Evolutionary conservation across 2,797 vertebrate species (phyloP), one percentile per base, ranked within the genome.

Genomic region (Oceanodroma leucorhoa): DNA sequence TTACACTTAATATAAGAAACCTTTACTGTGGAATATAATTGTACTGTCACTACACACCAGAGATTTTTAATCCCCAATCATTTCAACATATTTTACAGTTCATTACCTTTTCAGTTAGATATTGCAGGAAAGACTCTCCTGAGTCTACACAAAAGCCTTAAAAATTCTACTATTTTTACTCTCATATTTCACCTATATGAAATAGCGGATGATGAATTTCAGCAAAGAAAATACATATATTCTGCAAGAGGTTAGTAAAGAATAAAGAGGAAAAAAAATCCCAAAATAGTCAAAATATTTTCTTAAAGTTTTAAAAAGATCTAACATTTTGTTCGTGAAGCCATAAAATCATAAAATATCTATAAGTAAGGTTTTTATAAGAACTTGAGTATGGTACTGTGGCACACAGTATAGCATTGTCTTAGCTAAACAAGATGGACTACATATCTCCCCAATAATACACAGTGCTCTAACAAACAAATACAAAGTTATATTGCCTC

Each of bases 31-130:
- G 98, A 97, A 97, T 98, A 98, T 98, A 98, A 98, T 98, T 98
- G 98, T 96, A 97, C 97, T 98, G 97, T 98, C 98, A 98, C 98
- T 98, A 97, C 98, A 98, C 98, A 97, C 97, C 97, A 98, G 98
- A 98, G 98, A 98, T 98, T 98, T 98, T 98, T 98, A 98, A 98
- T 98, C 98, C 98, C 98, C 97, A 98, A 98, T 98, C 98, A 98
- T 98, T 98, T 97, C 98, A 97, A 98, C 97, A 98, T 98, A 98
- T 98, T 98, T 98, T 98, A 98, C 98, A 98, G 97, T 98, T 98
- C 98, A 98, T 98, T 98, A 98, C 98, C 98, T 98, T 98, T 98
- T 95, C 96, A 97, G 98, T 97, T 98, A 98, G 96, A 97, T 97
- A 98, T 88, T 97, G 87, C 96, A 97, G 71, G 93, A 97, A 98